A percentile compares a stretch with the other conserved stretches of the same genome.
These are phyloP conservation scores for Macrophya alboannulata DNA, from an alignment of 2,888 invertebrate species.

Conservation along the genomic window DNA sequence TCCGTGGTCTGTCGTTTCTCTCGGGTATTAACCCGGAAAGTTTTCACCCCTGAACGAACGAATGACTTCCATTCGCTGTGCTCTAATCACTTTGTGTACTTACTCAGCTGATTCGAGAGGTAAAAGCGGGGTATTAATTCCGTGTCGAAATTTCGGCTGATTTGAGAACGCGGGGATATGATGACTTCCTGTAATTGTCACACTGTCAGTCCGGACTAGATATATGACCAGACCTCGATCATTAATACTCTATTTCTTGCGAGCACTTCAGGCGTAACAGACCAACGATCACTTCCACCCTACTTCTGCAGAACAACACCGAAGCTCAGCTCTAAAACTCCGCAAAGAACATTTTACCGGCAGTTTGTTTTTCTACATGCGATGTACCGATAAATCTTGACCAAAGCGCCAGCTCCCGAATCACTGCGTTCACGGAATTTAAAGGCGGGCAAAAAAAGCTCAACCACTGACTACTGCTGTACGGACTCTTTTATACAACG, in stretches of 20 bases:
- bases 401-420: neutral
- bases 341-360: conserved; percentile 3
- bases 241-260: neutral
- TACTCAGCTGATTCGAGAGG: neutral
- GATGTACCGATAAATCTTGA: conserved; percentile 30
- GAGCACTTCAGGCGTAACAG: neutral
- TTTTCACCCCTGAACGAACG: neutral
- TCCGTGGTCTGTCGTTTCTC: neutral
- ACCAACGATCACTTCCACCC: neutral
- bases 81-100: conserved; percentile 30
- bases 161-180: neutral
- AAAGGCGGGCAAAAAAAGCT: conserved; percentile 1
- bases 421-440: conserved; percentile 10
- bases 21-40: neutral
- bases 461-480: neutral
- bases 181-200: neutral
- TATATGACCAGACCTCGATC: too few species aligned
- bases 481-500: neutral
- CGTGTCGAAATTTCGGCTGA: neutral
- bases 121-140: neutral
- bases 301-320: neutral
- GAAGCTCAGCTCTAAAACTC: neutral
- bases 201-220: too few species aligned
- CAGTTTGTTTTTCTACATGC: conserved; percentile 25
- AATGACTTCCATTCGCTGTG: conserved; percentile 13